phyloP scores from a whole-genome alignment of 2,888 invertebrate species.

The Nemotelus pantherinus region DNA sequence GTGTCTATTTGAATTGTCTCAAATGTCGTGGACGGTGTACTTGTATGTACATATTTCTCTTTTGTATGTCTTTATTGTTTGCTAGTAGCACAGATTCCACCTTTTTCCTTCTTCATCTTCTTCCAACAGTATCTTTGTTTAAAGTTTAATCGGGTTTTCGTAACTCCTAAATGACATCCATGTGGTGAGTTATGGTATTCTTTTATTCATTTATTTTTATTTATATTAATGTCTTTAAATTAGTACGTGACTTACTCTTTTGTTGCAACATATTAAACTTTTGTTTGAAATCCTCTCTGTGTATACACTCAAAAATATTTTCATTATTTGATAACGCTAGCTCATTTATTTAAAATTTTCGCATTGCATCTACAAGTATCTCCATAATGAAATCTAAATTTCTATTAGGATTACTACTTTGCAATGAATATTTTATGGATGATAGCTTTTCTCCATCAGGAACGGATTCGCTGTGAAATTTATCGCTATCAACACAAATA shows the following conservation, averaged over 20 bases:
- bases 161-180: too few relatives aligned
- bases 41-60: neutral
- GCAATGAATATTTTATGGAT: neutral
- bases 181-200: too few relatives aligned
- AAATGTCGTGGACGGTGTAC: neutral
- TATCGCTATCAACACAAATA: too few relatives aligned
- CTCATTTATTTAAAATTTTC: neutral
- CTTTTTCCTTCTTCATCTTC: slow-evolving; percentile 4
- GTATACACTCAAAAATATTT: neutral
- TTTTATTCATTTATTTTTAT: neutral
- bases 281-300: neutral
- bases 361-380: too few relatives aligned
- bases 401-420: neutral
- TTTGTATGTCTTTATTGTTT: slow-evolving; percentile 44
- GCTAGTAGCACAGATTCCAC: neutral
- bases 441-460: too few relatives aligned
- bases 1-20: neutral
- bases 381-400: too few relatives aligned
- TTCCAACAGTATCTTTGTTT: neutral
- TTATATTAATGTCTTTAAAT: slow-evolving; percentile 2
- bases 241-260: neutral
- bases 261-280: neutral
- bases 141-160: too few relatives aligned
- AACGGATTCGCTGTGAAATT: too few relatives aligned
- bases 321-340: neutral